A percentile compares a stretch with the other conserved stretches of the same genome.
These are phyloP conservation scores for Gnatocerus cornutus DNA, from an alignment of 2,888 invertebrate species.

Conservation along the genomic window DNA sequence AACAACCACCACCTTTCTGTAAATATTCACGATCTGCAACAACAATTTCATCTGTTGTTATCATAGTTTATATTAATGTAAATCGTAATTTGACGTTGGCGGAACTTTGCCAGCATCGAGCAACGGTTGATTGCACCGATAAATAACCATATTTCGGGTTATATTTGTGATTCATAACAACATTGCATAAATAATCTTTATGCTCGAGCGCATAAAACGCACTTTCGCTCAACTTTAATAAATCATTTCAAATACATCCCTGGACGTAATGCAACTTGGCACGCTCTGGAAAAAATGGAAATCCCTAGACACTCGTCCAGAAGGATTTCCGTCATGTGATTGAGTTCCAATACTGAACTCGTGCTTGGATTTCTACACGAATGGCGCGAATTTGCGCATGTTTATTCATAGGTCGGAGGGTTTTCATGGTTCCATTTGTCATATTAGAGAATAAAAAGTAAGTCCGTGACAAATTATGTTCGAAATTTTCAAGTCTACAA, in stretches of 20 bases:
- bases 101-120: too few species aligned
- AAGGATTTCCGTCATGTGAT: neutral
- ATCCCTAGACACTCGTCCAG: neutral
- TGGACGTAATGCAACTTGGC: neutral
- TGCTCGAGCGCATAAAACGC: neutral
- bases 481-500: too few species aligned
- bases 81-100: too few species aligned
- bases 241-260: neutral
- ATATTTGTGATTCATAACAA: neutral
- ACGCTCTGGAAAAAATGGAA: neutral
- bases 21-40: neutral
- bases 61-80: neutral
- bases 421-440: too few species aligned
- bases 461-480: too few species aligned
- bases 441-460: too few species aligned
- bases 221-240: neutral
- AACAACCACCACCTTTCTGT: neutral
- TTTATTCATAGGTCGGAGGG: too few species aligned
- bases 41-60: constrained; percentile 4
- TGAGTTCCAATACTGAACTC: neutral
- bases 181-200: neutral
- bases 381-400: too few species aligned
- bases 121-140: neutral
- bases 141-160: neutral
- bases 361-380: neutral